phyloP scores from a whole-genome alignment of 2,113 vertebrate species.

The Physeter macrocephalus region DNA sequence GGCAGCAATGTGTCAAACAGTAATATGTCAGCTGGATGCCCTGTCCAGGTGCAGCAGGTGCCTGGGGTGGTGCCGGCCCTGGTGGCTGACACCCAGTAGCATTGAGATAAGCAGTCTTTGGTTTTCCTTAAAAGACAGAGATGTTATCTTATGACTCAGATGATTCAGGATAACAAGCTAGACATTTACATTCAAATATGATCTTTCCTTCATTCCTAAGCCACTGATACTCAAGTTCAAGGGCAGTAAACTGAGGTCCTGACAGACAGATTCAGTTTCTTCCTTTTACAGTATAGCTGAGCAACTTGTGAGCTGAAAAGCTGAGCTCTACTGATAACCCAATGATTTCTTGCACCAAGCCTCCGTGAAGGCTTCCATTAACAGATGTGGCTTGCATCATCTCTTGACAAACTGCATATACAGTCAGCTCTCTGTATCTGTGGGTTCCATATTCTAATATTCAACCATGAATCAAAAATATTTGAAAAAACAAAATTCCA shows the following conservation, averaged over 20 bases:
- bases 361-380: background rate
- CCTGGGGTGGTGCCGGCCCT: background rate
- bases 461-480: background rate
- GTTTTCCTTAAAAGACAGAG: background rate
- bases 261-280: background rate
- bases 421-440: background rate
- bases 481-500: background rate
- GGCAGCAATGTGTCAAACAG: background rate
- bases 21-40: background rate
- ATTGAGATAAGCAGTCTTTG: background rate
- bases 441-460: background rate
- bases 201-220: background rate
- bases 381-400: background rate
- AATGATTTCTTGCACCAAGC: background rate
- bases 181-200: background rate
- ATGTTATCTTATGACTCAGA: background rate
- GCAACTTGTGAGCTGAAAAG: background rate
- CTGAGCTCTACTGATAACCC: background rate
- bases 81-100: background rate
- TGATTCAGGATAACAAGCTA: background rate
- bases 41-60: background rate
- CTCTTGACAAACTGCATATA: background rate
- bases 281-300: background rate
- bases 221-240: background rate
- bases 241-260: background rate